These are phyloP conservation scores for Andrena cerasifolii DNA, from an alignment of 1,140 invertebrate species.

Conservation along the genomic window DNA sequence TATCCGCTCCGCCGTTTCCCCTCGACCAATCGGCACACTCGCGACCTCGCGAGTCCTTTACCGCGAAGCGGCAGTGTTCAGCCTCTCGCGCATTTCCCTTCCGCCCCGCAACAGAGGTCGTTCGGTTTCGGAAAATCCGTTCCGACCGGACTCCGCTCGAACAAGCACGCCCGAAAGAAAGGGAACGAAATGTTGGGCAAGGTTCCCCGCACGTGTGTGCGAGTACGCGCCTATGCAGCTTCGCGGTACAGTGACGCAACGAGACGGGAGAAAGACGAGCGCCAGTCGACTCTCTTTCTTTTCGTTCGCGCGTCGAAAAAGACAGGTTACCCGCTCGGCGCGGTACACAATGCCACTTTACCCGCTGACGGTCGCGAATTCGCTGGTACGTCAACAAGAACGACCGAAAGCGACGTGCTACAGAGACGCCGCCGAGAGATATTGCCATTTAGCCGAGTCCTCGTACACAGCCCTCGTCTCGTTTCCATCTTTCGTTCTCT, in stretches of 20 bases:
- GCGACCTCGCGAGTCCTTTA: not conserved
- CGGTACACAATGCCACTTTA: not conserved
- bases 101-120: not conserved
- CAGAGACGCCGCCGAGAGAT: not conserved
- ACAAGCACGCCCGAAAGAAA: constrained; percentile 43
- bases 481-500: not conserved
- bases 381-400: not conserved
- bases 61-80: not conserved
- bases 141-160: constrained; percentile 9
- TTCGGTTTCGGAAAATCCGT: not conserved
- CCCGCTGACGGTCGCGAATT: constrained; percentile 20
- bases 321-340: not conserved
- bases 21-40: constrained; percentile 4
- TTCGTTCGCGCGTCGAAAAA: constrained; percentile 23
- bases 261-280: constrained; percentile 25
- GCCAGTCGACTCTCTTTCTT: too few species aligned
- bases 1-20: not conserved
- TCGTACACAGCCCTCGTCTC: not conserved
- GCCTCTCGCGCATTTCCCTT: not conserved
- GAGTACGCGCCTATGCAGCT: not conserved
- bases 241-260: constrained; percentile 57
- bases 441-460: too few species aligned
- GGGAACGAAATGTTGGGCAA: constrained; percentile 22
- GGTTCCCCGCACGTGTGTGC: constrained; percentile 55
- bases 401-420: not conserved